phyloP scores from a whole-genome alignment of 2,797 vertebrate species.

The Cuniculus paca region DNA sequence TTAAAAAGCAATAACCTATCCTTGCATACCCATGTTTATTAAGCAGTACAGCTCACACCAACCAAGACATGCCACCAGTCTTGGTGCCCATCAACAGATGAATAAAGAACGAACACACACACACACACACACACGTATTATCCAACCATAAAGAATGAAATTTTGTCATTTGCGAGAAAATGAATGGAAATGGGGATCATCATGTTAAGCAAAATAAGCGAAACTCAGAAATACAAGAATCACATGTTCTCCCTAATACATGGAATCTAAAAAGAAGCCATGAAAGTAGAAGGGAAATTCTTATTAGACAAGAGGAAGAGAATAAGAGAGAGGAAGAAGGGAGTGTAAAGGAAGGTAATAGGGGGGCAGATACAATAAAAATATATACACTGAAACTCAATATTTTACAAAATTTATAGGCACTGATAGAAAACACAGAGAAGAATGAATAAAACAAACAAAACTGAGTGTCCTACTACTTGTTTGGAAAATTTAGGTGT shows the following conservation, averaged over 20 bases:
- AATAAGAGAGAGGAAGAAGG: not conserved
- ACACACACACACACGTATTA: not conserved
- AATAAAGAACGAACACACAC: not conserved
- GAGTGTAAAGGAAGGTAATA: not conserved
- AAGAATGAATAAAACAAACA: not conserved
- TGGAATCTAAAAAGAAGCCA: not conserved
- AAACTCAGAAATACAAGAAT: not conserved
- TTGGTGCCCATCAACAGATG: not conserved
- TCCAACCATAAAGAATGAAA: not conserved
- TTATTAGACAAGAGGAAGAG: not conserved
- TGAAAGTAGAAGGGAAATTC: not conserved
- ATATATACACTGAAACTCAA: not conserved
- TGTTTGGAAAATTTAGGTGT: constrained; percentile 13
- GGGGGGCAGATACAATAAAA: not conserved
- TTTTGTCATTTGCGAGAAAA: not conserved
- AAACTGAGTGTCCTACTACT: not conserved
- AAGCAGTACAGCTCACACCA: not conserved
- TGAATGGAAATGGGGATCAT: not conserved
- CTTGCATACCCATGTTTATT: not conserved
- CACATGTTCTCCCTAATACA: not conserved
- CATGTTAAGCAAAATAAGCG: not conserved
- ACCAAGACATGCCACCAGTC: not conserved
- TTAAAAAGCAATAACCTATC: not conserved
- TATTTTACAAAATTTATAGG: not conserved
- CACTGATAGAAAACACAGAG: not conserved